Evolutionary conservation across 2,888 invertebrate species (phyloP), one percentile per base, ranked within the genome.

Genomic region (Ochropacha duplaris): DNA sequence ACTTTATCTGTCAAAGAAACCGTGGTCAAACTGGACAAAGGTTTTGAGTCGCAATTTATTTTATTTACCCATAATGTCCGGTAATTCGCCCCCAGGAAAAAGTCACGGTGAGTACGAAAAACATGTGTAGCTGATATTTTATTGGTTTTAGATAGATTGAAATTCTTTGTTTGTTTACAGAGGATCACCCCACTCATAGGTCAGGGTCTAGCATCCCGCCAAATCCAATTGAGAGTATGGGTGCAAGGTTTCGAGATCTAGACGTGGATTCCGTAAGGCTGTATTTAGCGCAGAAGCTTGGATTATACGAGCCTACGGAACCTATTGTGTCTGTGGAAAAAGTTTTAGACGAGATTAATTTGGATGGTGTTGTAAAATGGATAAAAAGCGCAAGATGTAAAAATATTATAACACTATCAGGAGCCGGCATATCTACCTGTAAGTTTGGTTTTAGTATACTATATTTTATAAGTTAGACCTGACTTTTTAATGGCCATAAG

Each of bases 371-470:
- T 56, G 95, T 95, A 0, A 94, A 96, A 56, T 97, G 96, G 87
- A 97, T 98, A 66, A 94, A 96, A 70, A 94, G 94, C 60, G 94
- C 94, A 49, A 94, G 95, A 64, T 97, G 97, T 79, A 95, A 95
- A 81, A 98, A 97, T 73, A 95, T 99, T 57, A 96, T 99, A 58
- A 98, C 98, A 0, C 95, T 99, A 95, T 96, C 98, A 61, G 99
- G 99, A 61, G 99, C 99, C 69, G 99, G 99, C 55, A 98, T 99
- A 78, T 99, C 98, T 2, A 99, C 99, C 52, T 96, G 98, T 98
- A 94, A 95, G 95, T 93, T 55, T 14, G 0, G 50, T 51, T 19
- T 12, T 14, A 34, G 11, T 44, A 19, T 28, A 26, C 55, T 44
- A 19, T 28, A 26, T 56, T 44, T 49, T 55, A 9, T 19, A 12